A percentile compares a stretch with the other conserved stretches of the same genome.
phyloP scores from a whole-genome alignment of 1,140 invertebrate species.

The Coelopa frigida region DNA sequence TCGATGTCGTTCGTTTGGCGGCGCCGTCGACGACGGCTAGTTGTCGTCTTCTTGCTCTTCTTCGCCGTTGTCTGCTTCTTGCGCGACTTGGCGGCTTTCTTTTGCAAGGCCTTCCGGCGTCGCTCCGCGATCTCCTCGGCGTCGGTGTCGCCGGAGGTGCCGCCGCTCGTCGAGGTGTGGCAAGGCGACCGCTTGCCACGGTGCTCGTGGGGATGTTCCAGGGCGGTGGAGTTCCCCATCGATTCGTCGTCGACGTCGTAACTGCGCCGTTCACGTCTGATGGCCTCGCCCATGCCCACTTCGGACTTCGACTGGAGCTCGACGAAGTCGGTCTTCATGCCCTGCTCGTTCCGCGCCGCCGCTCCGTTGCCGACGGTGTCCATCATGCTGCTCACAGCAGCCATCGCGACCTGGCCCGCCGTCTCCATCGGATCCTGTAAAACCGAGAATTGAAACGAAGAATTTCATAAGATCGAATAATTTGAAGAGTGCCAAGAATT shows the following conservation, averaged over 20 bases:
- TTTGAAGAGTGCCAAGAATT: too few relatives aligned
- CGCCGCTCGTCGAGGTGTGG: conserved; percentile 10
- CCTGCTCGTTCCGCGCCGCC: conserved; percentile 8
- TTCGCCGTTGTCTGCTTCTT: conserved; percentile 12
- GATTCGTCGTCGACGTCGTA: not conserved
- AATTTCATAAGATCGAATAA: too few relatives aligned
- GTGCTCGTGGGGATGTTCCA: not conserved
- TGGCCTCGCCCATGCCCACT: conserved; percentile 28
- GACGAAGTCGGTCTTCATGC: conserved; percentile 21
- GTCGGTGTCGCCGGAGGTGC: conserved; percentile 7
- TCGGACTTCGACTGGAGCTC: conserved; percentile 19
- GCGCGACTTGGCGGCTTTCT: conserved; percentile 1
- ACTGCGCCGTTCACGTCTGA: conserved; percentile 10
- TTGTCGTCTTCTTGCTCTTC: conserved; percentile 15
- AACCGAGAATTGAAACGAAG: too few relatives aligned
- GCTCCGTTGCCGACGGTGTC: conserved; percentile 22
- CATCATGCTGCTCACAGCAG: too few relatives aligned
- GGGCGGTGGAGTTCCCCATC: not conserved
- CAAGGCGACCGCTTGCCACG: conserved; percentile 23
- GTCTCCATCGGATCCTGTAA: too few relatives aligned
- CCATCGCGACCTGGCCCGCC: conserved; percentile 15
- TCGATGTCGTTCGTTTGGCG: conserved; percentile 15
- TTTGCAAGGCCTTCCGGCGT: not conserved
- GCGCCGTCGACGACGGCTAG: conserved; percentile 1
- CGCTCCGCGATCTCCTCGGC: not conserved